Evolutionary conservation across 2,113 vertebrate species (phyloP), one percentile per base, ranked within the genome.

Genomic region (Mixornis gularis): DNA sequence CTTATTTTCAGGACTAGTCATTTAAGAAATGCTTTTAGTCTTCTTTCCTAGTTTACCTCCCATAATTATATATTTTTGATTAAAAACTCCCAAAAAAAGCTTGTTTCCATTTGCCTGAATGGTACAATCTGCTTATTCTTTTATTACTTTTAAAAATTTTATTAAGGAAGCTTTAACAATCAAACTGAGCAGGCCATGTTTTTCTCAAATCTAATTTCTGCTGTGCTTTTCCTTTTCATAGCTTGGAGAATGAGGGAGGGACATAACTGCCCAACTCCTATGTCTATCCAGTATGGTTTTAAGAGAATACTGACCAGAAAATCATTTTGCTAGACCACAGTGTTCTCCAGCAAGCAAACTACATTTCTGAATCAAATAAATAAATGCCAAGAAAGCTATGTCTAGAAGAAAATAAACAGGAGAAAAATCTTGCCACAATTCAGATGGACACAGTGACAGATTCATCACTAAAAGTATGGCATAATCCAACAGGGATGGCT

Each of bases 321-420:
- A 11, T 41, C 15, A n/a, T 48, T 88, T 91, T 8, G 1, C 36
- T 64, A 76, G 44, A 64, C 49, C 12, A 32, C 0, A 0, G 14
- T 68, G 27, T 29, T 79, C 30, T 19, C 14, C 36, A 64, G 41
- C 43, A 74, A 68, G n/a, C 25, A 72, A 87, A 71, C 21, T 16
- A 72, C 12, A 52, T 52, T 69, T 87, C 30, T 81, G 59, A 72
- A 83, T 58, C 76, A 72, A n/a, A 64, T 10, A 44, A 49, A 34
- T 77, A 64, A 90, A 34, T 52, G 5, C 16, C 13, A 17, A 52
- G 22, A 90, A 85, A 82, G 12, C 58, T 49, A 34, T 0, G 2
- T 36, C 73, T 76, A 40, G 27, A 17, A 72, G 40, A 87, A 81
- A 91, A 82, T 17, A 64, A 81, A 84, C 0, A 51, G 32, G 7